Base-by-base conservation (phyloP, 1,140 invertebrate genomes). In the Manduca sexta region DNA sequence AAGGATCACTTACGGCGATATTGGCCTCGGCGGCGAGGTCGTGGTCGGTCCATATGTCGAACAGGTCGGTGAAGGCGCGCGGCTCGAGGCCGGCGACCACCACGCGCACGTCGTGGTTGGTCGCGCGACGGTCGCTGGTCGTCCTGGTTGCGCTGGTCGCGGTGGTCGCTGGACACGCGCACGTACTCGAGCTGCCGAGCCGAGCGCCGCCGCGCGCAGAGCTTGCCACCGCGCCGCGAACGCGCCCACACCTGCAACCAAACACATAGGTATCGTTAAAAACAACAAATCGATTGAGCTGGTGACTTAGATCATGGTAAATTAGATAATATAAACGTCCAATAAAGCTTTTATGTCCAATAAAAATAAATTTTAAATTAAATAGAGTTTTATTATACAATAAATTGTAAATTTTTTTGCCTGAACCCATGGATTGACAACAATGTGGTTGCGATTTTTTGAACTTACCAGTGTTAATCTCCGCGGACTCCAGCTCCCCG, bases 61-160 rank as follows among this genome's bases (percentile, higher is more conserved):
- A 98, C 13, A 97, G 87, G 65, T 93, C 92, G 35, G 88, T 93
- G 81, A 98, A 98, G 53, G 88, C 84, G 33, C 91, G 69, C 0
- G 95, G 95, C 79, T 98, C 96, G 4, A 96, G 88, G 2, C 96
- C 96, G 44, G 94, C 96, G 88, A 92, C 93, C 5, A 97, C 93
- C 0, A 79, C 69, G 12, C 69, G 69, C 29, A 76, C 69, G 57
- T 70, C 62, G 7, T n/a, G 49, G 55, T 11, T 47, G 38, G 45
- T 29, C 39, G 38, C 39, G n/a, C n/a, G n/a, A n/a, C n/a, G n/a
- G n/a, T n/a, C n/a, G n/a, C n/a, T n/a, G n/a, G n/a, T n/a, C n/a
- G n/a, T n/a, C n/a, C n/a, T n/a, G n/a, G n/a, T n/a, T n/a, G n/a
- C n/a, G n/a, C n/a, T n/a, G n/a, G n/a, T 31, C 39, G 39, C 37